These are phyloP conservation scores for Melangyna quadrimaculata DNA, from an alignment of 2,888 invertebrate genomes.

Conservation along the genomic window DNA sequence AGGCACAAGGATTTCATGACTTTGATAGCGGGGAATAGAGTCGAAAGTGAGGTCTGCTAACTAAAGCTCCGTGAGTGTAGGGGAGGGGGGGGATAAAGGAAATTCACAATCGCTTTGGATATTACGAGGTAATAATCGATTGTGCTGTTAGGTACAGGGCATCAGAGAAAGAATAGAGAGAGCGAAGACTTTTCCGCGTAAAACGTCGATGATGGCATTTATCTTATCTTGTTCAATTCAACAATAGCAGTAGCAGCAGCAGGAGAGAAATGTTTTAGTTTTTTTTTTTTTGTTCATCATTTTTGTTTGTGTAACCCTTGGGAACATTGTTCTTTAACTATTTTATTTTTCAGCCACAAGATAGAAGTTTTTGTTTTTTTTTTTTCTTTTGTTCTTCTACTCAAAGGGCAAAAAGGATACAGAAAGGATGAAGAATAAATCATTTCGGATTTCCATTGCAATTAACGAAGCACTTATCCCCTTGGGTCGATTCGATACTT, in stretches of 20 bases:
- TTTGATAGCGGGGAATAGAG: conserved; percentile 1
- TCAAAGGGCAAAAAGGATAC: conserved; percentile 27
- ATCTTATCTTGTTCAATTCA: conserved; percentile 52
- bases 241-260: conserved; percentile 40
- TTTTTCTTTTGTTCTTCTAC: not conserved
- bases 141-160: conserved; percentile 28
- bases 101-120: conserved; percentile 49
- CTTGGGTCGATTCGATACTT: conserved; percentile 46
- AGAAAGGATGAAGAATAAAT: conserved; percentile 60
- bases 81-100: conserved; percentile 43
- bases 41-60: not conserved
- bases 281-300: conserved; percentile 1
- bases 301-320: conserved; percentile 50
- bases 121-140: conserved; percentile 71
- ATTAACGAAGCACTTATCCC: conserved; percentile 69
- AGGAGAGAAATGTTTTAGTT: not conserved
- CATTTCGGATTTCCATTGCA: conserved; percentile 69
- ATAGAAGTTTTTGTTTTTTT: not conserved
- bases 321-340: conserved; percentile 15
- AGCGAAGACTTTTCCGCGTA: conserved; percentile 21
- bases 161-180: not conserved
- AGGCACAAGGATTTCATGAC: conserved; percentile 38
- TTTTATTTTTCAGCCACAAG: conserved; percentile 25
- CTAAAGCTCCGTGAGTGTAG: not conserved
- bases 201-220: conserved; percentile 36